Evolutionary conservation across 2,888 invertebrate genomes (phyloP).

Genomic region (Dendrolimus houi): DNA sequence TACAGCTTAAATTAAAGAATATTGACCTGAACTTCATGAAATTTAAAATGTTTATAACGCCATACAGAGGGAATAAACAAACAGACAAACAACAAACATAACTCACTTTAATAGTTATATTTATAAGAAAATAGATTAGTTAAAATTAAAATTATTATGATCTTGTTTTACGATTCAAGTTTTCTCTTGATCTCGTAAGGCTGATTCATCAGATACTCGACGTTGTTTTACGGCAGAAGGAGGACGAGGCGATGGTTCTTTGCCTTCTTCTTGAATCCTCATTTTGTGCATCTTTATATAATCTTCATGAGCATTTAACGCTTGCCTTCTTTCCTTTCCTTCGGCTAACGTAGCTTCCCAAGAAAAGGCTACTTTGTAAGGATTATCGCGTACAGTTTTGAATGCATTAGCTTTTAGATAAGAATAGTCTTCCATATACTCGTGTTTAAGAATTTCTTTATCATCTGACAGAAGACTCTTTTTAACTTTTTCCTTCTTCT

Average conservation of each 20-base stretch:
- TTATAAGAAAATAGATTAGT: too few species aligned
- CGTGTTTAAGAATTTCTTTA: constrained; percentile 43
- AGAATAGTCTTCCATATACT: constrained; percentile 53
- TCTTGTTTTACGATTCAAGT: too few species aligned
- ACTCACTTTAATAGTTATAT: too few species aligned
- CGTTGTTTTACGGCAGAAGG: too few species aligned
- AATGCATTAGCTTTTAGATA: constrained; percentile 37
- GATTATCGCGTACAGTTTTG: constrained; percentile 58
- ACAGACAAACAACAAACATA: too few species aligned
- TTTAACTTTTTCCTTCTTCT: constrained; percentile 54
- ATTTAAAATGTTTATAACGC: too few species aligned
- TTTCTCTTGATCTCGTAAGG: too few species aligned
- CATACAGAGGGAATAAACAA: too few species aligned
- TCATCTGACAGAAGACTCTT: constrained; percentile 60
- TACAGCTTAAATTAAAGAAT: too few species aligned
- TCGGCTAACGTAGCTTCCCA: constrained; percentile 74
- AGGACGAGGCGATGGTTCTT: constrained; percentile 6
- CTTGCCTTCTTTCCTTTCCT: constrained; percentile 64
- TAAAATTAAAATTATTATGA: too few species aligned
- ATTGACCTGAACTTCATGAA: too few species aligned
- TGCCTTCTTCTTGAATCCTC: constrained; percentile 37
- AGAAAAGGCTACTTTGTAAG: constrained; percentile 65
- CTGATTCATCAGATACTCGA: too few species aligned
- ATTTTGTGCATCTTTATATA: constrained; percentile 46
- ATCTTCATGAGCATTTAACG: constrained; percentile 53